These are phyloP conservation scores for Apodemia zela DNA, from an alignment of 2,888 invertebrate genomes.

Conservation along the genomic window DNA sequence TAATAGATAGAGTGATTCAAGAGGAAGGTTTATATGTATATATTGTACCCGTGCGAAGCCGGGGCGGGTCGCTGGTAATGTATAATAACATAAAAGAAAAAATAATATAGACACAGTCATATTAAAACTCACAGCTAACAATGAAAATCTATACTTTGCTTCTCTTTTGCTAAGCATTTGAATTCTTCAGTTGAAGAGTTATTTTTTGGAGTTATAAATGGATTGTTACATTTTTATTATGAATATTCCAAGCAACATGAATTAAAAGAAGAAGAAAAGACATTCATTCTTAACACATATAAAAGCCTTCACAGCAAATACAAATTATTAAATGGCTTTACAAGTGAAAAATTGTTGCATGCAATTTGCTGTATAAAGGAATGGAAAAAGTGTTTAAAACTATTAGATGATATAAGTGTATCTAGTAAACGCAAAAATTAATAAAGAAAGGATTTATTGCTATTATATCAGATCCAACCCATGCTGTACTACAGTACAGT, in stretches of 20 bases:
- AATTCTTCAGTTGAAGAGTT: constrained; percentile 62
- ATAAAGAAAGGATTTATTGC: too few relatives aligned
- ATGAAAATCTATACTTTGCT: constrained; percentile 67
- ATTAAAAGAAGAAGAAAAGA: constrained; percentile 66
- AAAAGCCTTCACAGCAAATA: constrained; percentile 70
- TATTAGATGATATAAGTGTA: constrained; percentile 81
- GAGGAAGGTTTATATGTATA: too few relatives aligned
- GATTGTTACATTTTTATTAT: too few relatives aligned
- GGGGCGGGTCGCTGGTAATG: too few relatives aligned
- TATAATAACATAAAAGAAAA: constrained; percentile 29
- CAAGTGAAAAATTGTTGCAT: constrained; percentile 81
- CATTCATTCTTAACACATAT: constrained; percentile 76
- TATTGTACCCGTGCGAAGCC: too few relatives aligned
- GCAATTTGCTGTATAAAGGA: constrained; percentile 82
- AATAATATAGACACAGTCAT: constrained; percentile 82
- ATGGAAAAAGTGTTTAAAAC: constrained; percentile 82
- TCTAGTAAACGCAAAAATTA: too few relatives aligned
- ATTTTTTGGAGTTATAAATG: constrained; percentile 79
- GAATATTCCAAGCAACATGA: constrained; percentile 39
- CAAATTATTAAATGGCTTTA: constrained; percentile 79
- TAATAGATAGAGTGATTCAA: too few relatives aligned
- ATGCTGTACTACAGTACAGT: too few relatives aligned
- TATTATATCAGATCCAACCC: too few relatives aligned
- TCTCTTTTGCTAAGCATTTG: constrained; percentile 81
- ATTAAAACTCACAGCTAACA: constrained; percentile 68